Conservation (phyloP, 2,797 vertebrate genomes). For the Ptychadena robeensis region DNA sequence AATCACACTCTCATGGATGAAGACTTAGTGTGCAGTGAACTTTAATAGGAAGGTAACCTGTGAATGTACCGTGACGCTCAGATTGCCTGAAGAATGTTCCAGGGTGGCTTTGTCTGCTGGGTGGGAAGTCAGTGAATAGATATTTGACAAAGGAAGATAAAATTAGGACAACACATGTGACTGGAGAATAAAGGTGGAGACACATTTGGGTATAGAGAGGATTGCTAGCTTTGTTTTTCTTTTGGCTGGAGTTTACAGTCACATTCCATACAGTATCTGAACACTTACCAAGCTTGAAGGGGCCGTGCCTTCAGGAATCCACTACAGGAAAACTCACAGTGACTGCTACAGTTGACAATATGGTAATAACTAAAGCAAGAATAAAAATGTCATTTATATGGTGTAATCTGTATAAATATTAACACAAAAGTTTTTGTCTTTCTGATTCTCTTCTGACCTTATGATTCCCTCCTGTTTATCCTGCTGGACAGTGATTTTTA, state of each 20-base stretch:
- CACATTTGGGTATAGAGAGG: not conserved
- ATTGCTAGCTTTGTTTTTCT: not conserved
- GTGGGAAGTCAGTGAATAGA: not conserved
- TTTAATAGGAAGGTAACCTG: not conserved
- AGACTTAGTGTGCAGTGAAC: too few relatives aligned
- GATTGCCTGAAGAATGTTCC: not conserved
- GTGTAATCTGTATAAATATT: too few relatives aligned
- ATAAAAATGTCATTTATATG: too few relatives aligned
- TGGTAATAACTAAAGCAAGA: too few relatives aligned
- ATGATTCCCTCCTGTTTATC: too few relatives aligned
- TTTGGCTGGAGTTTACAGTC: not conserved
- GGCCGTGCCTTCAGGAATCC: not conserved
- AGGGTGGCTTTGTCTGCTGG: not conserved
- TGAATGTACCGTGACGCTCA: not conserved
- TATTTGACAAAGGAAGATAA: slow-evolving; percentile 1
- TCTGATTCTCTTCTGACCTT: too few relatives aligned
- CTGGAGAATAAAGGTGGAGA: not conserved
- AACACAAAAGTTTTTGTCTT: too few relatives aligned
- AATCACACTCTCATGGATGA: not conserved
- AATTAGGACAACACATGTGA: not conserved
- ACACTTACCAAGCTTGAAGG: not conserved
- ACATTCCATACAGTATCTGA: not conserved
- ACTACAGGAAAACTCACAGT: not conserved
- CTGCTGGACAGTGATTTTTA: too few relatives aligned
- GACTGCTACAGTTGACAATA: too few relatives aligned